phyloP scores from a whole-genome alignment of 2,888 invertebrate genomes.

The Anoplius nigerrimus region DNA sequence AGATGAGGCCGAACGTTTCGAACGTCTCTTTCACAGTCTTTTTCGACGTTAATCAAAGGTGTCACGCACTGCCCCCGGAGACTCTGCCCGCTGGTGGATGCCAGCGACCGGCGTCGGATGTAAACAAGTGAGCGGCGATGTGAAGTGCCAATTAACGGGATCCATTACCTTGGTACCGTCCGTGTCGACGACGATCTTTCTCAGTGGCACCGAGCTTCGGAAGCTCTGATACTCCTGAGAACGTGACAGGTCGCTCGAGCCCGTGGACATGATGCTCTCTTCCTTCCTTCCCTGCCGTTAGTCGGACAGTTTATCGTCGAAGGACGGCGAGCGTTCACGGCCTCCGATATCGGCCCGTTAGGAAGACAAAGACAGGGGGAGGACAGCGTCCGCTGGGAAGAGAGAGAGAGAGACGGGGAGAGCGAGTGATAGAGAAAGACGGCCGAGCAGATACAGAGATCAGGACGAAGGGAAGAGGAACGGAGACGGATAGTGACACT shows the following conservation, averaged over 20 bases:
- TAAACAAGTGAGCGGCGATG: no score
- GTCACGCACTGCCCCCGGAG: no score
- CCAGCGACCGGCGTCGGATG: no score
- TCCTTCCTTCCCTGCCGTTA: neutral
- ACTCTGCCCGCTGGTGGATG: no score
- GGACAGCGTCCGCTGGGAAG: neutral
- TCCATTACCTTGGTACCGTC: constrained; percentile 83
- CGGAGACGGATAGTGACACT: no score
- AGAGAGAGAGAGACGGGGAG: neutral
- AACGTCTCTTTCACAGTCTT: constrained; percentile 14
- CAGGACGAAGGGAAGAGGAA: no score
- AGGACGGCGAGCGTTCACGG: neutral
- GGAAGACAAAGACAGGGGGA: constrained; percentile 6
- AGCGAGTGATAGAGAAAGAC: neutral
- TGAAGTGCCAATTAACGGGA: no score
- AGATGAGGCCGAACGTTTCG: constrained; percentile 12
- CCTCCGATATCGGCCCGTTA: constrained; percentile 26
- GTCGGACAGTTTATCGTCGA: constrained; percentile 7
- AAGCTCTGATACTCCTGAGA: constrained; percentile 88
- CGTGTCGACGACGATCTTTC: constrained; percentile 87
- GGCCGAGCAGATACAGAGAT: no score
- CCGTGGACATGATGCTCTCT: constrained; percentile 72
- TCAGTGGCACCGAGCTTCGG: constrained; percentile 84
- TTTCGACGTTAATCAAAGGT: no score
- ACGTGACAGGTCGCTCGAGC: constrained; percentile 83